Base-by-base conservation (phyloP, 2,888 invertebrate species). In the Drosophila kanekoi region DNA sequence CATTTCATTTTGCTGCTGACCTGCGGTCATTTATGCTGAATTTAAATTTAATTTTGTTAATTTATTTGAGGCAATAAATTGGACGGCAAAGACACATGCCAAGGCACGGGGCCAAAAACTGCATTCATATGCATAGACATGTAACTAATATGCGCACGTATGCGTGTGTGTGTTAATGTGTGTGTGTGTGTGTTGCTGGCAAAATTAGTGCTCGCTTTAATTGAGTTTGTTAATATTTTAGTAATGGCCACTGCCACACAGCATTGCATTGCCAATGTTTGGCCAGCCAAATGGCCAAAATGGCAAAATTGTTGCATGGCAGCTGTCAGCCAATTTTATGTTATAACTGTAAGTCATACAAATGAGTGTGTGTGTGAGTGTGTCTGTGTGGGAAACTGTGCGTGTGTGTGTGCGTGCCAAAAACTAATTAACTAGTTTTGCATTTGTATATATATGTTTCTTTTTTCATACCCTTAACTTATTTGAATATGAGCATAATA, bases 161-260 rank as follows among this genome's bases (percentile, higher is more conserved):
- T n/a, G 48, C 35, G 48, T 44, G 52, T 18, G 51, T 38, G 4
- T 35, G 49, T 43, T 33, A 54, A 4, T 14, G 47, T 47, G 18
- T 45, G 38, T 45, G 54, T 51, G 16, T 52, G 43, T 59, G 20
- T 58, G 23, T 57, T 61, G 54, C 56, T 71, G 57, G 71, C 59
- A 65, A 81, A 84, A 84, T 81, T 89, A 83, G 81, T 71, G 72
- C 81, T 84, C 71, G 75, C 49, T 85, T 84, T 89, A 85, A 85
- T 85, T 87, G 89, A 85, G 85, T 85, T 87, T 87, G 85, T 85
- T 89, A 89, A 89, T 85, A 89, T 81, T 85, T 85, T 77, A 85
- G 87, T 81, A 84, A 88, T 77, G 75, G 83, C 71, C 58, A 65
- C 10, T 61, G 51, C 23, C 51, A 49, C 2, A 49, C 44, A 66